A percentile compares a stretch with the other conserved stretches of the same genome.
Evolutionary conservation across 1,140 invertebrate species (phyloP).

Genomic region (Ips nitidus): DNA sequence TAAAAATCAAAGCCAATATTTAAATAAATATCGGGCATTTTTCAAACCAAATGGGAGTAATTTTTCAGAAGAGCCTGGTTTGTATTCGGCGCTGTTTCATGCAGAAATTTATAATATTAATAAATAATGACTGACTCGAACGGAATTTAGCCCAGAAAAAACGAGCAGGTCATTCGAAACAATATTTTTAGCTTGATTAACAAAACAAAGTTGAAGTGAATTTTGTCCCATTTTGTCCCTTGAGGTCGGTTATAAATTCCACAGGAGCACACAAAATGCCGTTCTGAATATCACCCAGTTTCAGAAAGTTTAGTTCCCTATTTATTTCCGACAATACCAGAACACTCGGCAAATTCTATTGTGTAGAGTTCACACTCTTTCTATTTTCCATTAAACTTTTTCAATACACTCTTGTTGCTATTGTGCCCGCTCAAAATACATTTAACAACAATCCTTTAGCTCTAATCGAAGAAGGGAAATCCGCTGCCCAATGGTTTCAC

Average conservation of each 20-base stretch:
- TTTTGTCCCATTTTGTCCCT: neutral
- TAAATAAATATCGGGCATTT: neutral
- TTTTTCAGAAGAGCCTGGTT: slow-evolving; percentile 28
- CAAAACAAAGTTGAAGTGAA: too few species aligned
- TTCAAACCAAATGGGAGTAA: slow-evolving; percentile 6
- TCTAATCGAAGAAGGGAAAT: slow-evolving; percentile 26
- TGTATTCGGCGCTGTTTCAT: slow-evolving; percentile 37
- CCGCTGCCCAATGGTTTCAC: slow-evolving; percentile 10
- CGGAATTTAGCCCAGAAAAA: slow-evolving; percentile 41
- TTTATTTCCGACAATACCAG: slow-evolving; percentile 25
- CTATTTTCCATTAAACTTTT: slow-evolving; percentile 34
- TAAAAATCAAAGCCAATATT: slow-evolving; percentile 5
- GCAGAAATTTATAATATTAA: slow-evolving; percentile 45
- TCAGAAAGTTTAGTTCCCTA: slow-evolving; percentile 20
- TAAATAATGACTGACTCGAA: slow-evolving; percentile 42
- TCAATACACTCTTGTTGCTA: slow-evolving; percentile 29
- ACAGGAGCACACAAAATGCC: neutral
- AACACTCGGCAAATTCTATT: slow-evolving; percentile 19
- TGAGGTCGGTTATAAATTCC: neutral
- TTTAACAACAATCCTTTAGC: slow-evolving; percentile 26
- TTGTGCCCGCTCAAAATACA: slow-evolving; percentile 31
- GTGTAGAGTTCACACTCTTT: slow-evolving; percentile 30
- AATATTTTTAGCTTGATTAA: slow-evolving; percentile 25
- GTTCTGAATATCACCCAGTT: slow-evolving; percentile 13
- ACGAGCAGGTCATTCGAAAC: slow-evolving; percentile 32